Evolutionary conservation across 2,797 vertebrate species (phyloP), one percentile per base, ranked within the genome.

Genomic region (Cygnus olor): DNA sequence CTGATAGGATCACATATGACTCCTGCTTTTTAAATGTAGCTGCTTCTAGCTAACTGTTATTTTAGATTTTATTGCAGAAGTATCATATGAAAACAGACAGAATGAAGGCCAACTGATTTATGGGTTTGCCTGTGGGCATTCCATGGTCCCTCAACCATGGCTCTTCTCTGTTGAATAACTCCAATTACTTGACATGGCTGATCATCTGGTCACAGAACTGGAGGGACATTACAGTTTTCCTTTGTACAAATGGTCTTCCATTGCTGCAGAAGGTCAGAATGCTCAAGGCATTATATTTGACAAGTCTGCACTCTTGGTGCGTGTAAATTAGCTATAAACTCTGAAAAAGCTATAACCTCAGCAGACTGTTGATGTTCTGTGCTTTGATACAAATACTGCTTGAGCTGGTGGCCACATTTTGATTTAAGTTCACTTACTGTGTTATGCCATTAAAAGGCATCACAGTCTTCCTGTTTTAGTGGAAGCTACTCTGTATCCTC

Each of bases 211-310:
- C 40, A 28, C 24, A 44, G 30, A 44, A 65, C 64, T 42, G n/a
- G 47, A 80, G 18, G 5, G 32, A 11, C 24, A 45, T 13, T 0
- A 2, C 24, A 22, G 17, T 34, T 19, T 9, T 73, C 12, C 21
- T 25, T 4, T 0, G 0, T 45, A 28, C 45, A 88, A 69, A 88
- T 81, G 18, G 22, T 82, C 40, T 40, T 68, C 8, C 2, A 0
- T 74, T 88, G 28, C n/a, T 56, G 28, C n/a, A 79, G 53, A 74
- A 70, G 45, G 36, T 79, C 63, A 66, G 40, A 65, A 56, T n/a
- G 25, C 28, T 85, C 28, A 78, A 81, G 34, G 30, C 12, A 53
- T 58, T 70, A 42, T 20, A 51, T 79, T 61, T 88, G 63, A 38
- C 24, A 77, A 11, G 57, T 68, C 38, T 79, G 20, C 24, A 74